These are phyloP conservation scores for Oreochromis mossambicus DNA, from an alignment of 2,797 vertebrate genomes.

Conservation along the genomic window DNA sequence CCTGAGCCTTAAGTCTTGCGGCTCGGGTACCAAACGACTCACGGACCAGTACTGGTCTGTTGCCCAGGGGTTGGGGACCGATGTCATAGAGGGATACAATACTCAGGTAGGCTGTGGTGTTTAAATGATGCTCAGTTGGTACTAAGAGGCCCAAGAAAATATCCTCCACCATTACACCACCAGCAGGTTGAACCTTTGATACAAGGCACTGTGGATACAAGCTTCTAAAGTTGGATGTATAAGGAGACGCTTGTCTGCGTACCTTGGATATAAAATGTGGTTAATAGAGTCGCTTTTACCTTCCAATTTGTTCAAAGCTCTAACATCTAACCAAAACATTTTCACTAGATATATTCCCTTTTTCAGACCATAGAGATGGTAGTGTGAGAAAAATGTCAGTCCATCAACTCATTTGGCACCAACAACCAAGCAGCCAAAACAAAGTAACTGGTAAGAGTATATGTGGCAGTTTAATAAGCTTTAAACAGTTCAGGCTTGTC, in stretches of 20 bases:
- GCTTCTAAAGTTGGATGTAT: neutral
- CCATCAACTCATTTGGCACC: neutral
- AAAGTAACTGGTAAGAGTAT: neutral
- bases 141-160: neutral
- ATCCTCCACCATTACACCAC: neutral
- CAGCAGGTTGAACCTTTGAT: neutral
- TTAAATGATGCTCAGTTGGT: neutral
- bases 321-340: neutral
- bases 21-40: no score
- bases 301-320: neutral
- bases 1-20: no score
- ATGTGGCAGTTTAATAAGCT: neutral
- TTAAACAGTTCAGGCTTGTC: neutral
- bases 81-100: neutral
- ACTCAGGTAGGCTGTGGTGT: neutral
- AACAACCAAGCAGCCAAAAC: neutral
- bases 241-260: neutral
- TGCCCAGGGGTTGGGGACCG: neutral
- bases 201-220: neutral
- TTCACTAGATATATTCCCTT: accelerated
- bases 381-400: neutral
- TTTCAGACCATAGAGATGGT: neutral
- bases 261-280: neutral
- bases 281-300: neutral
- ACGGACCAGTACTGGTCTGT: no score